Evolutionary conservation across 2,888 invertebrate genomes (phyloP).

Genomic region (Polia nebulosa): DNA sequence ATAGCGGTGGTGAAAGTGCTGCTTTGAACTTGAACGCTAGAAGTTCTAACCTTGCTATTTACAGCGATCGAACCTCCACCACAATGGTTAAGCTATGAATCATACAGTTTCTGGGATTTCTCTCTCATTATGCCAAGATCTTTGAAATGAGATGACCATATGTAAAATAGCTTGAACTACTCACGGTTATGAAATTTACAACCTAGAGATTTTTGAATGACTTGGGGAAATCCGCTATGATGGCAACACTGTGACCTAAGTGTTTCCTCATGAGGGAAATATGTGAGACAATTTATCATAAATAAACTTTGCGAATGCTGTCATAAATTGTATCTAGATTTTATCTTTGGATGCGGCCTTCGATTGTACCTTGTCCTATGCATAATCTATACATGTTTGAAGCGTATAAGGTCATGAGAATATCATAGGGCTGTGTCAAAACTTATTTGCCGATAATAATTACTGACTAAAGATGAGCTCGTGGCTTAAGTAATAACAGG

Average conservation of each 20-base stretch:
- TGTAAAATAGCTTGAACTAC: conserved; percentile 25
- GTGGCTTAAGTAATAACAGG: too few relatives aligned
- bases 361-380: conserved; percentile 3
- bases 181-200: conserved; percentile 30
- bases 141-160: conserved; percentile 9
- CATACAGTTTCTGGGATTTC: conserved; percentile 34
- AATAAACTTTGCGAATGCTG: conserved; percentile 34
- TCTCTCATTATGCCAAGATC: conserved; percentile 24
- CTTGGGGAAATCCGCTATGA: conserved; percentile 47
- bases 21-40: conserved; percentile 1
- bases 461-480: too few relatives aligned
- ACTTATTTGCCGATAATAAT: not conserved
- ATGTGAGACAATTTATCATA: conserved; percentile 30
- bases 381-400: not conserved
- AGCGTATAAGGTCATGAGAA: not conserved
- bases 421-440: not conserved
- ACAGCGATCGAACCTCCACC: too few relatives aligned
- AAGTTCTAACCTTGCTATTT: not conserved
- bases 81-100: conserved; percentile 31
- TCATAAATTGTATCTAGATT: conserved; percentile 43
- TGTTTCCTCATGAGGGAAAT: conserved; percentile 35
- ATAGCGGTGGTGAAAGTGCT: too few relatives aligned
- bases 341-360: conserved; percentile 27
- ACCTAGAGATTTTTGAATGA: conserved; percentile 27
- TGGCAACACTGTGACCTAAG: conserved; percentile 38